Conservation (phyloP, 2,888 invertebrate species). For the Pilophorus perplexus region DNA sequence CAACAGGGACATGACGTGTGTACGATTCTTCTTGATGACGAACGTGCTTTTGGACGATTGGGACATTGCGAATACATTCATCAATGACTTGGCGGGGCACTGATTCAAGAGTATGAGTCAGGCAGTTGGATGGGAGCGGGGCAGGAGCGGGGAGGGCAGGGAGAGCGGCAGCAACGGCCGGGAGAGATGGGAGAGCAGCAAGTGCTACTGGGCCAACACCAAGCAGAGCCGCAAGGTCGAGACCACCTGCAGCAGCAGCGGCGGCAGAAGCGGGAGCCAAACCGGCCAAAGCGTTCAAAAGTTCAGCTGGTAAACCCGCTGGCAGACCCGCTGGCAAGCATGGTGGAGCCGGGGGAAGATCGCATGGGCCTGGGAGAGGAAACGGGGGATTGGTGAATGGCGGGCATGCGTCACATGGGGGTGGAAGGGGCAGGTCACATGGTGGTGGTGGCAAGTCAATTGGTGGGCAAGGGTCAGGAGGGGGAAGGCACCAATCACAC, state of each 20-base stretch:
- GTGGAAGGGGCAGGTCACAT: not conserved
- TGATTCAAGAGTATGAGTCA: slow-evolving; percentile 41
- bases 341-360: not conserved
- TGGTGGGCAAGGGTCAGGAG: slow-evolving; percentile 1
- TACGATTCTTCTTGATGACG: slow-evolving; percentile 40
- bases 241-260: not conserved
- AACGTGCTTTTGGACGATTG: slow-evolving; percentile 39
- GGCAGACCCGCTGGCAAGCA: not conserved
- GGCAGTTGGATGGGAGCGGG: slow-evolving; percentile 27
- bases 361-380: not conserved
- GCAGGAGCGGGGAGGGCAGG: slow-evolving; percentile 6
- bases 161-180: not conserved
- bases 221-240: not conserved
- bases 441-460: not conserved
- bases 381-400: not conserved
- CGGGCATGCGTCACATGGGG: not conserved
- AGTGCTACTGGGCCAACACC: not conserved
- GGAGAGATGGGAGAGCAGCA: not conserved
- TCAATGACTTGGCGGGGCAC: slow-evolving; percentile 44
- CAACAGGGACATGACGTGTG: slow-evolving; percentile 44
- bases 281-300: not conserved
- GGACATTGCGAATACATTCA: slow-evolving; percentile 45
- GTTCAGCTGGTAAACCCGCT: not conserved
- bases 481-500: not conserved
- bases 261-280: not conserved